Conservation (phyloP, 2,797 vertebrate species). For the Iguana delicatissima region DNA sequence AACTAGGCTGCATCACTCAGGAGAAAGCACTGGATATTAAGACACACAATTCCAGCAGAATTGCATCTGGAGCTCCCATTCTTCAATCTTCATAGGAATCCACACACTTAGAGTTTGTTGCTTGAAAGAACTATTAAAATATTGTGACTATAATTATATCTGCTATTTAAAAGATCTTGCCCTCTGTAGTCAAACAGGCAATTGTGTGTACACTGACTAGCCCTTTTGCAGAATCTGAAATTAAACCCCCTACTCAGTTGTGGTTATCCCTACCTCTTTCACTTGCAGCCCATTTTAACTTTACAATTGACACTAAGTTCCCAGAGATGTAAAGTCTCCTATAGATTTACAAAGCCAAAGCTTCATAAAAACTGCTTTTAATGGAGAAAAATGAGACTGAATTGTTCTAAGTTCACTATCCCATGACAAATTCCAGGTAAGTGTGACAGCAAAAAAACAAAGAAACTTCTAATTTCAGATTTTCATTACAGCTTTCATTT, state of each 20-base stretch:
- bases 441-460: neutral
- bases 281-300: neutral
- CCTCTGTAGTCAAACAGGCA: neutral
- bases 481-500: neutral
- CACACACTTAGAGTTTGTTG: neutral
- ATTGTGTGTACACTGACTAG: neutral
- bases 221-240: constrained; percentile 2
- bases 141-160: neutral
- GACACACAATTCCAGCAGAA: neutral
- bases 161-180: neutral
- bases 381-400: neutral
- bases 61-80: neutral
- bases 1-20: neutral
- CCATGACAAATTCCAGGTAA: neutral
- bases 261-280: neutral
- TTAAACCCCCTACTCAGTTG: neutral
- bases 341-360: neutral
- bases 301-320: neutral
- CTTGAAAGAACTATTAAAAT: neutral
- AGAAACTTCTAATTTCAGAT: neutral
- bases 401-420: neutral
- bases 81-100: neutral
- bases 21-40: neutral
- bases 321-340: neutral
- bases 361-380: neutral